These are phyloP conservation scores for Notarius lentiginosus DNA, from an alignment of 2,113 vertebrate species.

Conservation along the genomic window DNA sequence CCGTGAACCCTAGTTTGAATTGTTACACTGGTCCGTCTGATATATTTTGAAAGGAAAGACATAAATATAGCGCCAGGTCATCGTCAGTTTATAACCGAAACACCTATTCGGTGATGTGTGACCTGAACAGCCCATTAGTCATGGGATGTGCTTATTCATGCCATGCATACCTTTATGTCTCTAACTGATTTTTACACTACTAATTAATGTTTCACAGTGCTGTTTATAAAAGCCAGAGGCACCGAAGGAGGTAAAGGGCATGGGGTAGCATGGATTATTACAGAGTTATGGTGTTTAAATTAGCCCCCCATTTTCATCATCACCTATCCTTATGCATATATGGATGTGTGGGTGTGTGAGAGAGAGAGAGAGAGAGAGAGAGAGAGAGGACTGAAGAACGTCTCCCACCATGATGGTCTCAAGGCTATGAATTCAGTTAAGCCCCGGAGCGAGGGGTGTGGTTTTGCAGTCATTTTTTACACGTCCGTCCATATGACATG, in stretches of 20 bases:
- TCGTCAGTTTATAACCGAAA: neutral
- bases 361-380: neutral
- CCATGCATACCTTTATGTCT: conserved; percentile 32
- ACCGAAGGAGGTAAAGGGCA: conserved; percentile 32
- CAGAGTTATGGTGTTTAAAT: conserved; percentile 48
- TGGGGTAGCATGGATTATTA: conserved; percentile 24
- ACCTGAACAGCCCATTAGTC: conserved; percentile 33
- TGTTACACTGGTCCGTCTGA: conserved; percentile 61
- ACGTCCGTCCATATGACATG: neutral
- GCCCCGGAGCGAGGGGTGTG: neutral
- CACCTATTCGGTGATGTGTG: conserved; percentile 27
- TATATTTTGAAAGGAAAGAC: conserved; percentile 54
- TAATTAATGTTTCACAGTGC: conserved; percentile 34
- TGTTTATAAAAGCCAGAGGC: conserved; percentile 41
- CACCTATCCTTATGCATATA: conserved; percentile 30
- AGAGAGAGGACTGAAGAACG: neutral
- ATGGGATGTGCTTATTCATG: conserved; percentile 28
- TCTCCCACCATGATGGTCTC: neutral
- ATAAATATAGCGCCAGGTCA: conserved; percentile 58
- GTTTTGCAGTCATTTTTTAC: neutral
- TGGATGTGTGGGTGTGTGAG: neutral
- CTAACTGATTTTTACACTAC: conserved; percentile 19
- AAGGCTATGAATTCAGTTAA: neutral
- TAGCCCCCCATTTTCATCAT: conserved; percentile 28
- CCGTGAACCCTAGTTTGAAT: conserved; percentile 50